Evolutionary conservation across 1,140 invertebrate species (phyloP).

Genomic region (Brachionus manjavacas): DNA sequence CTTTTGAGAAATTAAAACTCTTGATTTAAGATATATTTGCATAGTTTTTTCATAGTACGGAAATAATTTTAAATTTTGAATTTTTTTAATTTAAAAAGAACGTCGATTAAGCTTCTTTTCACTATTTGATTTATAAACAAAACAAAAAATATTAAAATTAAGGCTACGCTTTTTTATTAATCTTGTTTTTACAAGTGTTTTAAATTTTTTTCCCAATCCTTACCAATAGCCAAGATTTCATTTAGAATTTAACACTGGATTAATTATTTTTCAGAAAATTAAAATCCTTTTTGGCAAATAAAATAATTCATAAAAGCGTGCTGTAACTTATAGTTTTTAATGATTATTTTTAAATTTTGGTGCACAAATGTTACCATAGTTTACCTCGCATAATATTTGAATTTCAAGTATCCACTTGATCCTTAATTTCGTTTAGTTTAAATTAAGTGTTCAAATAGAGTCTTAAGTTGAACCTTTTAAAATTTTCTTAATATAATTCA

Average conservation of each 20-base stretch:
- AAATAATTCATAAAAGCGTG: no score
- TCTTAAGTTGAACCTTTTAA: not conserved
- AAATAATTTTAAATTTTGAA: not conserved
- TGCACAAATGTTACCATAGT: not conserved
- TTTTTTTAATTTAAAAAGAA: not conserved
- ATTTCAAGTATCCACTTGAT: not conserved
- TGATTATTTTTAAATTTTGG: not conserved
- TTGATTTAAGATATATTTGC: not conserved
- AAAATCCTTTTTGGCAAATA: no score
- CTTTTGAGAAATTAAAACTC: not conserved
- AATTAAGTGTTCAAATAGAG: not conserved
- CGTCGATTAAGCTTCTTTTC: not conserved
- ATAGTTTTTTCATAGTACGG: not conserved
- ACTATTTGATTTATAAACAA: not conserved
- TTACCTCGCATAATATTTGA: not conserved
- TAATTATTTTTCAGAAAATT: not conserved
- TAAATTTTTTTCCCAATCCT: not conserved
- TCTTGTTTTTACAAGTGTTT: not conserved
- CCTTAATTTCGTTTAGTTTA: not conserved
- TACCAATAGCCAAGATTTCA: not conserved
- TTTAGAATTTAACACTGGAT: not conserved
- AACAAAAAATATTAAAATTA: no score
- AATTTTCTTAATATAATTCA: not conserved
- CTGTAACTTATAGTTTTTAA: not conserved
- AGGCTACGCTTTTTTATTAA: not conserved